Evolutionary conservation across 37 sponge, comb jelly and placozoan species (phyloP).

Genomic region (Haliclona indistincta): DNA sequence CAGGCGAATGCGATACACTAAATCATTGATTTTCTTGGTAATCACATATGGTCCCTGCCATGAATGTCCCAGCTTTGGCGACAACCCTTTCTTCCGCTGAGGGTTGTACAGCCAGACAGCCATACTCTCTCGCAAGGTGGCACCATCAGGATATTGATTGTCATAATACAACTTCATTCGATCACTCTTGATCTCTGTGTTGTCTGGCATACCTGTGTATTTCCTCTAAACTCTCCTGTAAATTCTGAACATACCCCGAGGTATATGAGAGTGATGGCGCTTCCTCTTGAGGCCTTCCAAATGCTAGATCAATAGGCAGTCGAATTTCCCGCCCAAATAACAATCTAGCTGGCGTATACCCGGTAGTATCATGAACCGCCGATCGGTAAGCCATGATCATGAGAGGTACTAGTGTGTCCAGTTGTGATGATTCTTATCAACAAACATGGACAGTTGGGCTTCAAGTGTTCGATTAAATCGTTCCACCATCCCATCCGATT

Average conservation of each 20-base stretch:
- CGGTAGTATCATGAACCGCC: constrained; percentile 18
- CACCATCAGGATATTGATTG: neutral
- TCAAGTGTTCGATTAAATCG: constrained; percentile 29
- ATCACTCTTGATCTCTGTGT: neutral
- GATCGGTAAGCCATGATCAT: constrained; percentile 28
- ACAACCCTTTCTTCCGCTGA: neutral
- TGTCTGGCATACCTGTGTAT: constrained; percentile 2
- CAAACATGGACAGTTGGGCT: constrained; percentile 10
- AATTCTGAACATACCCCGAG: neutral
- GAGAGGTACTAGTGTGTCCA: constrained; percentile 16
- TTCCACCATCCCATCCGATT: constrained; percentile 44
- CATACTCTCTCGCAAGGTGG: neutral
- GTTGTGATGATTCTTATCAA: constrained; percentile 11
- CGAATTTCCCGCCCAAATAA: constrained; percentile 17
- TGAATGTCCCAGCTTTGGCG: constrained; percentile 12
- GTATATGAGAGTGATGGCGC: too few relatives aligned
- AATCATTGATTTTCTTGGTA: constrained; percentile 19
- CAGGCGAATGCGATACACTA: constrained; percentile 5
- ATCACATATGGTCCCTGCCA: constrained; percentile 25
- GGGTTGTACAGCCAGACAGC: neutral
- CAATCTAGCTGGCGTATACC: constrained; percentile 2
- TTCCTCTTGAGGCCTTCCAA: constrained; percentile 21
- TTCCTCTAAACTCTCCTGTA: neutral
- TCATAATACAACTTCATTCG: constrained; percentile 5
- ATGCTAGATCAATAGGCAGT: constrained; percentile 22